Percentiles rank a stretch among this genome's conserved stretches.
phyloP scores from a whole-genome alignment of 1,140 invertebrate genomes.

The Neodiprion virginianus region DNA sequence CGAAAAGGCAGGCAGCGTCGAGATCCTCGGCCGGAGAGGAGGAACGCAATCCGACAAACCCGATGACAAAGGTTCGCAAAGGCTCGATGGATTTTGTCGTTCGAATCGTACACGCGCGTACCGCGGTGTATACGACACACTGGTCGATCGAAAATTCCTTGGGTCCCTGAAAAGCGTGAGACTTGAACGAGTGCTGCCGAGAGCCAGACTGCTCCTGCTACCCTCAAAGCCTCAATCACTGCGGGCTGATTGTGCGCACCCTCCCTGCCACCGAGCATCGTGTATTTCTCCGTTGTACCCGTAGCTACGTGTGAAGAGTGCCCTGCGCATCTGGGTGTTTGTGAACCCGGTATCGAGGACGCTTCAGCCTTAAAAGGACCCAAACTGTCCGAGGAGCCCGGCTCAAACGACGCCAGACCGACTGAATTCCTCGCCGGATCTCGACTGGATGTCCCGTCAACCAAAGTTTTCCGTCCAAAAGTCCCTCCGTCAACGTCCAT shows the following conservation, averaged over 20 bases:
- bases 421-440: neutral
- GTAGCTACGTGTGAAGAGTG: neutral
- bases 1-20: neutral
- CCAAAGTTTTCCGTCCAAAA: too few species aligned
- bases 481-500: too few species aligned
- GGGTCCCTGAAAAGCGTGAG: constrained; percentile 42
- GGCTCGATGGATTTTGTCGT: neutral
- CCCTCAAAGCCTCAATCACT: constrained; percentile 52
- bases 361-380: constrained; percentile 4
- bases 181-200: constrained; percentile 32
- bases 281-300: neutral
- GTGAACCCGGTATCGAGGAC: neutral
- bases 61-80: constrained; percentile 12
- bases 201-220: constrained; percentile 34
- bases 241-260: constrained; percentile 50
- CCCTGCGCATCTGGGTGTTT: constrained; percentile 8
- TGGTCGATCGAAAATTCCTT: constrained; percentile 17
- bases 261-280: constrained; percentile 26
- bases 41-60: constrained; percentile 4
- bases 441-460: neutral
- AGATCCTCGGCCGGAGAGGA: neutral
- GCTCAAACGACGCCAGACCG: neutral
- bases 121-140: neutral
- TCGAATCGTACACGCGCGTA: neutral
- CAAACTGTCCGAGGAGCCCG: constrained; percentile 10